phyloP scores from a whole-genome alignment of 2,113 vertebrate species.

The Fulica atra region DNA sequence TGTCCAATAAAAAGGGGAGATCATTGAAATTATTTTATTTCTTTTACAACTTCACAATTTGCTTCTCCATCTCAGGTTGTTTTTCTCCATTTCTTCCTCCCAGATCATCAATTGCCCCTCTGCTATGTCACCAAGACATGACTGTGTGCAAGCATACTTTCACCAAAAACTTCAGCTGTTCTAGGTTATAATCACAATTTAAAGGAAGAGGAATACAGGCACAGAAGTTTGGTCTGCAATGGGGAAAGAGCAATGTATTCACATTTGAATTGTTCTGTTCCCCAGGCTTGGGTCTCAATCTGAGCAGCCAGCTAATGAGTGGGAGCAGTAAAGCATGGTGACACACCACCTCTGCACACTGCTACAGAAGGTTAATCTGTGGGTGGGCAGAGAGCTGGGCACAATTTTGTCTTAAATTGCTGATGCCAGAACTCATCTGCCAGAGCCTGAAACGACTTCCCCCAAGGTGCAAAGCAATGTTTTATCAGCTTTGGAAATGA shows the following conservation, averaged over 20 bases:
- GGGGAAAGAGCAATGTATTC: neutral
- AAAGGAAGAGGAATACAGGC: neutral
- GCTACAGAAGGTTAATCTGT: neutral
- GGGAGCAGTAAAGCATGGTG: neutral
- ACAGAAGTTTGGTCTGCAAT: neutral
- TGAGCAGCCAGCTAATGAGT: neutral
- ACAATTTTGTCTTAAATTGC: slow-evolving; percentile 4
- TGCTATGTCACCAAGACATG: neutral
- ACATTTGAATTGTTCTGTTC: neutral
- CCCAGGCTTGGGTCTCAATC: neutral
- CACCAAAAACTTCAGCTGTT: neutral
- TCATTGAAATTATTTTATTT: neutral
- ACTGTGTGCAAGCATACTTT: neutral
- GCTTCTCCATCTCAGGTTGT: neutral
- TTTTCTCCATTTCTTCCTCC: neutral
- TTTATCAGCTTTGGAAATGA: slow-evolving; percentile 39
- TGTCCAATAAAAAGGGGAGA: neutral
- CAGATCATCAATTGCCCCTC: neutral
- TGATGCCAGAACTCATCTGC: slow-evolving; percentile 17
- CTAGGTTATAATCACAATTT: neutral
- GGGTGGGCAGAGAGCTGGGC: neutral
- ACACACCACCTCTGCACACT: neutral
- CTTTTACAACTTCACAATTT: neutral
- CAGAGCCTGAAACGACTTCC: slow-evolving; percentile 22
- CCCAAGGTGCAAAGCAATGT: slow-evolving; percentile 29